phyloP scores from a whole-genome alignment of 2,888 invertebrate genomes.

The Hartigia nigra region DNA sequence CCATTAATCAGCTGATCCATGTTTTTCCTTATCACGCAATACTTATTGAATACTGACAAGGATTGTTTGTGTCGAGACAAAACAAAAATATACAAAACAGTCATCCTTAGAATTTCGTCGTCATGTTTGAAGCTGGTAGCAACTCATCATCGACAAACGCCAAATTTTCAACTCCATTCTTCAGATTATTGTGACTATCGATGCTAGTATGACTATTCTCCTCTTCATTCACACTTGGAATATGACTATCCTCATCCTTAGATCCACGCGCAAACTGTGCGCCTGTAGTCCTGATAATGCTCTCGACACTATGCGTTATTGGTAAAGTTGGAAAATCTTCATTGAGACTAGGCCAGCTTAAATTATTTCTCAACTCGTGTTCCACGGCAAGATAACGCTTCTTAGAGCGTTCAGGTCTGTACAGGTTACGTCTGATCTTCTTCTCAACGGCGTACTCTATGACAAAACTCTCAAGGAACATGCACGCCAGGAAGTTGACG shows the following conservation, averaged over 20 bases:
- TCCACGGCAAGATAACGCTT: constrained; percentile 74
- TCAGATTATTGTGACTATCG: neutral
- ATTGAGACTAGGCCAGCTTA: constrained; percentile 74
- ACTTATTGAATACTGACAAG: constrained; percentile 2
- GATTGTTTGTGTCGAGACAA: neutral
- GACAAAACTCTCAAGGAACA: constrained; percentile 70
- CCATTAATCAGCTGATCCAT: neutral
- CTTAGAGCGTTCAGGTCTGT: constrained; percentile 70
- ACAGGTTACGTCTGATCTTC: constrained; percentile 68
- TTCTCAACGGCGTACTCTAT: constrained; percentile 73
- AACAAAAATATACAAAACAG: neutral
- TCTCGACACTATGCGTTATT: constrained; percentile 48
- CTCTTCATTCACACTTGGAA: constrained; percentile 12
- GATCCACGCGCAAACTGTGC: neutral
- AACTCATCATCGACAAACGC: constrained; percentile 36
- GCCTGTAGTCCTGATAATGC: constrained; percentile 36
- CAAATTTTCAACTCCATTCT: constrained; percentile 28
- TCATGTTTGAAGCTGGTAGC: constrained; percentile 11
- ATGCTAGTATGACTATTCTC: constrained; percentile 16
- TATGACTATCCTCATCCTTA: neutral
- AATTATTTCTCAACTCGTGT: constrained; percentile 68
- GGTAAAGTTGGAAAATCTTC: constrained; percentile 45
- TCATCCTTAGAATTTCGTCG: constrained; percentile 32
- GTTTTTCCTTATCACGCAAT: neutral
- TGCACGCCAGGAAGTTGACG: constrained; percentile 69